Conservation (phyloP, 1,140 invertebrate genomes). For the Drosophila melanica region DNA sequence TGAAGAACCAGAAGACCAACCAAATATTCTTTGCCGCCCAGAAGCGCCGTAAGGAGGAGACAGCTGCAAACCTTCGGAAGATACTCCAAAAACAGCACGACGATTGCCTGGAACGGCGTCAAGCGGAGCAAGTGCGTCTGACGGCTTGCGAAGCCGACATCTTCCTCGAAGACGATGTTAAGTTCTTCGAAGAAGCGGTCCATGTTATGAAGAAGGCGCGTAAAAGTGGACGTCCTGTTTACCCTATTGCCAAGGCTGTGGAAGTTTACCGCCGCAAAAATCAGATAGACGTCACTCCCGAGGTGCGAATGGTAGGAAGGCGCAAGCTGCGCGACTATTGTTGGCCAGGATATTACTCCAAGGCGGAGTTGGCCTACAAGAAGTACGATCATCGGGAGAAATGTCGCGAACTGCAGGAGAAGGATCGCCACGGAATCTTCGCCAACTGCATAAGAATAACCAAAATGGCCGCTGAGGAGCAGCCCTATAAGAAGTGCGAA, state of each 20-base stretch:
- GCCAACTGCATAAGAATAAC: conserved; percentile 56
- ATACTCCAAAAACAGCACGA: no score
- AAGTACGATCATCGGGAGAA: conserved; percentile 61
- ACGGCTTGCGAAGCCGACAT: conserved; percentile 43
- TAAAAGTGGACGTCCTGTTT: conserved; percentile 48
- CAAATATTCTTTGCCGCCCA: conserved; percentile 25
- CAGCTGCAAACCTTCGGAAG: no score
- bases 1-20: conserved; percentile 47
- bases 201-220: conserved; percentile 44
- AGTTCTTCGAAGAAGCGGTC: conserved; percentile 50
- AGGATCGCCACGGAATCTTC: conserved; percentile 52
- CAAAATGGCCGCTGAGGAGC: conserved; percentile 56
- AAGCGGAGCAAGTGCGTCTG: conserved; percentile 44
- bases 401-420: conserved; percentile 39
- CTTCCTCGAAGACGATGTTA: conserved; percentile 46
- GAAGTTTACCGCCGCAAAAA: conserved; percentile 42
- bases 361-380: conserved; percentile 59
- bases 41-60: no score
- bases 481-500: conserved; percentile 35
- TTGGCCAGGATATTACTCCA: conserved; percentile 59
- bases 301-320: conserved; percentile 31
- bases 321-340: conserved; percentile 50
- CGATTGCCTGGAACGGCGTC: conserved; percentile 37
- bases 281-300: conserved; percentile 42
- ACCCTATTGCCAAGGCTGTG: conserved; percentile 49